Conservation (phyloP, 2,113 vertebrate species). For the Cacatua alba region DNA sequence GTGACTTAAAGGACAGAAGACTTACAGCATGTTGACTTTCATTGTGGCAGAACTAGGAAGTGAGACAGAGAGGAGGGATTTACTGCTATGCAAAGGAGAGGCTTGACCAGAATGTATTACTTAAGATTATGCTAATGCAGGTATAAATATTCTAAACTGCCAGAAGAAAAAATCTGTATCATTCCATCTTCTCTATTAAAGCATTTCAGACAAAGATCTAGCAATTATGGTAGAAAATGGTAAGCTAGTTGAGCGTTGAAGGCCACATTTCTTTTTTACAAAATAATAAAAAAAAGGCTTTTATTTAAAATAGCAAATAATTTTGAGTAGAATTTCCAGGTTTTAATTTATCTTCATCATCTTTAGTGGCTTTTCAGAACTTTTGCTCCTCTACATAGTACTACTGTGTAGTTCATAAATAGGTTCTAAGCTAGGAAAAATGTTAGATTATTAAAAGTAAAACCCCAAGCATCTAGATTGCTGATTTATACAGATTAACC, state of each 20-base stretch:
- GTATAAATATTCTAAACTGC: constrained; percentile 17
- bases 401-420: background rate
- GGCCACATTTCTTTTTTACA: background rate
- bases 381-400: background rate
- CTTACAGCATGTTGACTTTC: background rate
- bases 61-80: background rate
- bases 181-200: background rate
- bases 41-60: background rate
- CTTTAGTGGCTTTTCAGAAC: background rate
- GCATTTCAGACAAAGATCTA: background rate
- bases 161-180: background rate
- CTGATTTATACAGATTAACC: background rate
- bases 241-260: background rate
- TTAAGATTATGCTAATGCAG: constrained; percentile 1
- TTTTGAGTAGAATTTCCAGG: background rate
- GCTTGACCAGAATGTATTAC: background rate
- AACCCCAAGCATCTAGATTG: background rate
- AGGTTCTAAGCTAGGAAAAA: background rate
- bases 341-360: background rate
- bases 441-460: background rate
- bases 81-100: background rate
- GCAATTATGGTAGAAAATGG: background rate
- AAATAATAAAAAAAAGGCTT: background rate
- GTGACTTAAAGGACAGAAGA: background rate
- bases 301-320: constrained; percentile 14